Evolutionary conservation across 2,797 vertebrate species (phyloP).

Genomic region (Ceryle rudis): DNA sequence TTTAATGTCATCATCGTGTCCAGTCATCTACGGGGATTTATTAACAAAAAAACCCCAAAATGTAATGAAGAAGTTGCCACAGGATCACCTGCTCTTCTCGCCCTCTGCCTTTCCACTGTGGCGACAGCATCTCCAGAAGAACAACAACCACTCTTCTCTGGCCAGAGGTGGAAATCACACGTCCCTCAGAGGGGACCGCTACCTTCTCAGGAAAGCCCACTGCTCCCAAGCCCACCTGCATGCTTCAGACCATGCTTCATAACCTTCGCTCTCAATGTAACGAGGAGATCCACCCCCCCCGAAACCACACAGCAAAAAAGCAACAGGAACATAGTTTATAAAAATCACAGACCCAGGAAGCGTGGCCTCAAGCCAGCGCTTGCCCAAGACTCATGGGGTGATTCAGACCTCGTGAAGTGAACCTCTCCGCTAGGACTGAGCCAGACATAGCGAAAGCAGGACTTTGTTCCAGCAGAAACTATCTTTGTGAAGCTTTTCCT

Average conservation of each 20-base stretch:
- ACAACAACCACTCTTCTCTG: neutral
- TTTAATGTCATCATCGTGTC: neutral
- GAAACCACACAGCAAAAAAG: neutral
- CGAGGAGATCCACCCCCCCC: fast-evolving
- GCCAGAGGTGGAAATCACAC: neutral
- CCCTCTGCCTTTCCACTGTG: neutral
- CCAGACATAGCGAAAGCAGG: neutral
- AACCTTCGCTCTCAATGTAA: neutral
- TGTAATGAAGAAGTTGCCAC: neutral
- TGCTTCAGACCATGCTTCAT: neutral
- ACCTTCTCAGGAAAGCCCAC: neutral
- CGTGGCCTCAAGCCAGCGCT: neutral
- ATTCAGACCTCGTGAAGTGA: neutral
- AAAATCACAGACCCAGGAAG: neutral
- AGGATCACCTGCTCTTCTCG: neutral
- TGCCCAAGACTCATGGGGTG: neutral
- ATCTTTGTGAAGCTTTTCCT: neutral
- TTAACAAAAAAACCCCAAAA: neutral
- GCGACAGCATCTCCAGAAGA: neutral
- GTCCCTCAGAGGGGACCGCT: neutral
- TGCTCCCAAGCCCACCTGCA: neutral
- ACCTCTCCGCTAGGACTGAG: neutral
- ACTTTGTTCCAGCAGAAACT: neutral
- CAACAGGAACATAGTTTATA: neutral
- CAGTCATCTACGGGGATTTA: neutral